Conservation (phyloP, 2,113 vertebrate species). For the Grammomys surdaster region DNA sequence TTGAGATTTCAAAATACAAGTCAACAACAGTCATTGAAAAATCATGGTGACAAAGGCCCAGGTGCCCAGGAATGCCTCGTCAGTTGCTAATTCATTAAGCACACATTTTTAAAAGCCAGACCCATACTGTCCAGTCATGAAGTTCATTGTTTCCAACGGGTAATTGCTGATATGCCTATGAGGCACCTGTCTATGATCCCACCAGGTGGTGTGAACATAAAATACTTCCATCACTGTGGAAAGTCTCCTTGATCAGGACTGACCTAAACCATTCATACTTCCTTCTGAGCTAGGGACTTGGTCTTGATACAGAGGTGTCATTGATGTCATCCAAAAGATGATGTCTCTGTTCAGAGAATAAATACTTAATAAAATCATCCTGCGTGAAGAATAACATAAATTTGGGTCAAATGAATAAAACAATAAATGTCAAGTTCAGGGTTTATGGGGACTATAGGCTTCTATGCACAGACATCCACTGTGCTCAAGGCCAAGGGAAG, state of each 20-base stretch:
- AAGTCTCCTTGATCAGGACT: not conserved
- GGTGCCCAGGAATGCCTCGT: not conserved
- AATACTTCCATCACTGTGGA: not conserved
- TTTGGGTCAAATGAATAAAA: not conserved
- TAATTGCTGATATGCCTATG: not conserved
- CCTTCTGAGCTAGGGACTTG: not conserved
- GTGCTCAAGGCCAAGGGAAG: not conserved
- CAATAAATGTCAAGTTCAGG: not conserved
- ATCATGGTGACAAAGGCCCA: not conserved
- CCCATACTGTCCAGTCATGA: not conserved
- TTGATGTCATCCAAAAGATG: not conserved
- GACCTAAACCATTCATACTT: not conserved
- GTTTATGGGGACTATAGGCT: not conserved
- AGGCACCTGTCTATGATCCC: not conserved
- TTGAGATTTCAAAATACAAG: not conserved
- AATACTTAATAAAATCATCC: not conserved
- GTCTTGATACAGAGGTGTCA: not conserved
- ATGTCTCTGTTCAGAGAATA: not conserved
- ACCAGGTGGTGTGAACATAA: not conserved
- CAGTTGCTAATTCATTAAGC: not conserved
- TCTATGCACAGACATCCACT: not conserved
- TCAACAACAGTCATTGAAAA: not conserved
- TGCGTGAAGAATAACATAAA: constrained; percentile 5
- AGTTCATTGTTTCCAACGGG: not conserved
- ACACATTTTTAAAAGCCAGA: constrained; percentile 1